Evolutionary conservation across 2,113 vertebrate species (phyloP).

Genomic region (Pagrus major): DNA sequence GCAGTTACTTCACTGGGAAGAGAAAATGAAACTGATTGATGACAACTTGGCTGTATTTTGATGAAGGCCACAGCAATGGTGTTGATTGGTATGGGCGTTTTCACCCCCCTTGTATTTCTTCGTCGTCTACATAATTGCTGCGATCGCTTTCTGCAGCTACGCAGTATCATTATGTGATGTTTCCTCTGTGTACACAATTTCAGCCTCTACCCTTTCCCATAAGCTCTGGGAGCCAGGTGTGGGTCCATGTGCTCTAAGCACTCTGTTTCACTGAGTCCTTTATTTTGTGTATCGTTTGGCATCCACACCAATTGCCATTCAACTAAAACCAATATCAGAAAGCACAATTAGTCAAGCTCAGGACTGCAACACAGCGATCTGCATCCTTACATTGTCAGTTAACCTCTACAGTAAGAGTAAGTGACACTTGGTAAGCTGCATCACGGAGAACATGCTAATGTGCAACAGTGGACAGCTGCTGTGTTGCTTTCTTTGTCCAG

Average conservation of each 20-base stretch:
- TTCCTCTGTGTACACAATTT: constrained; percentile 30
- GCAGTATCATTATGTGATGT: constrained; percentile 8
- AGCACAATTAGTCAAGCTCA: constrained; percentile 47
- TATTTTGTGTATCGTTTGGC: constrained; percentile 35
- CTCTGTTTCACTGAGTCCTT: constrained; percentile 47
- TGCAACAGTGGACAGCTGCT: constrained; percentile 1
- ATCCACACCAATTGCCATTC: constrained; percentile 38
- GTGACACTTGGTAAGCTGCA: not conserved
- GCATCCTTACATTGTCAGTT: constrained; percentile 15
- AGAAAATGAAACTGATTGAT: constrained; percentile 66
- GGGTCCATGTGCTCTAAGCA: constrained; percentile 1
- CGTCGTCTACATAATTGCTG: constrained; percentile 5
- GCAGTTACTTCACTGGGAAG: constrained; percentile 32
- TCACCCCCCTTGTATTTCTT: constrained; percentile 6
- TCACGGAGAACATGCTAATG: constrained; percentile 26
- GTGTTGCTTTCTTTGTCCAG: constrained; percentile 7
- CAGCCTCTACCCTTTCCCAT: not conserved
- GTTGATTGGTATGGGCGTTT: not conserved
- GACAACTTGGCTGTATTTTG: constrained; percentile 52
- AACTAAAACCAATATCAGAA: constrained; percentile 57
- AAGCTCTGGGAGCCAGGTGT: constrained; percentile 36
- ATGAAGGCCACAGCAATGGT: constrained; percentile 12
- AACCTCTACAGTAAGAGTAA: constrained; percentile 8
- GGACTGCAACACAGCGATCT: constrained; percentile 35
- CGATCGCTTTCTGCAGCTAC: constrained; percentile 8